Percentiles rank a stretch among this genome's conserved stretches.
Conservation (phyloP, 2,888 invertebrate species). For the Zhuqinia jingwanae region DNA sequence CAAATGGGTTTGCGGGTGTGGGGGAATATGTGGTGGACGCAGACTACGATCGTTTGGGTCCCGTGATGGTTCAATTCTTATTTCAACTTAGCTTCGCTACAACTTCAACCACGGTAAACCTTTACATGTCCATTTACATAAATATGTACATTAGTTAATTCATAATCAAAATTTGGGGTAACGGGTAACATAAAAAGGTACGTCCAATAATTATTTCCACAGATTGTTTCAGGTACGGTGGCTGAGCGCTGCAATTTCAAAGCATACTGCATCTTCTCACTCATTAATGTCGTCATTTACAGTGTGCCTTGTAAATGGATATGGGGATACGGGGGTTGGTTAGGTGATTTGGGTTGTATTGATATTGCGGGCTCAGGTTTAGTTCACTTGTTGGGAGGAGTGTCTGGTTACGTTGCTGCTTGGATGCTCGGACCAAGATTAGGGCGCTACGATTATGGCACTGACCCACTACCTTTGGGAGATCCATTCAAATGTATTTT, state of each 20-base stretch:
- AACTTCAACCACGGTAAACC: constrained; percentile 89
- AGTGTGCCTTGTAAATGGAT: constrained; percentile 81
- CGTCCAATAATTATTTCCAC: too few relatives aligned
- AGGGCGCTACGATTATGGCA: constrained; percentile 80
- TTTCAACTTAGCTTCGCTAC: constrained; percentile 96
- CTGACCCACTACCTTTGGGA: constrained; percentile 79
- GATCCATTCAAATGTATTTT: constrained; percentile 89
- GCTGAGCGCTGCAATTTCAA: constrained; percentile 78
- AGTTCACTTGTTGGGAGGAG: constrained; percentile 81
- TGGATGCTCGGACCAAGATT: constrained; percentile 82
- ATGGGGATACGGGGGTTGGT: constrained; percentile 80
- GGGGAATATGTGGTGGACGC: constrained; percentile 81
- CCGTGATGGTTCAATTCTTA: constrained; percentile 91
- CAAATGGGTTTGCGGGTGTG: constrained; percentile 81
- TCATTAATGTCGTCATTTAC: constrained; percentile 81
- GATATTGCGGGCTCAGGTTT: constrained; percentile 81
- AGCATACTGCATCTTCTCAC: constrained; percentile 81
- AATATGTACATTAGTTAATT: too few relatives aligned
- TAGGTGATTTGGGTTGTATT: constrained; percentile 80
- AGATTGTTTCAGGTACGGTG: constrained; percentile 45
- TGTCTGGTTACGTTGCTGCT: constrained; percentile 79
- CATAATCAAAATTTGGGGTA: too few relatives aligned
- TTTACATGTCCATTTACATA: too few relatives aligned
- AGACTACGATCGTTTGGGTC: constrained; percentile 82
- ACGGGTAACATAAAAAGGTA: too few relatives aligned